Percentiles rank a stretch among this genome's conserved stretches.
These are phyloP conservation scores for Anastrepha ludens DNA, from an alignment of 1,140 invertebrate species.

Conservation along the genomic window DNA sequence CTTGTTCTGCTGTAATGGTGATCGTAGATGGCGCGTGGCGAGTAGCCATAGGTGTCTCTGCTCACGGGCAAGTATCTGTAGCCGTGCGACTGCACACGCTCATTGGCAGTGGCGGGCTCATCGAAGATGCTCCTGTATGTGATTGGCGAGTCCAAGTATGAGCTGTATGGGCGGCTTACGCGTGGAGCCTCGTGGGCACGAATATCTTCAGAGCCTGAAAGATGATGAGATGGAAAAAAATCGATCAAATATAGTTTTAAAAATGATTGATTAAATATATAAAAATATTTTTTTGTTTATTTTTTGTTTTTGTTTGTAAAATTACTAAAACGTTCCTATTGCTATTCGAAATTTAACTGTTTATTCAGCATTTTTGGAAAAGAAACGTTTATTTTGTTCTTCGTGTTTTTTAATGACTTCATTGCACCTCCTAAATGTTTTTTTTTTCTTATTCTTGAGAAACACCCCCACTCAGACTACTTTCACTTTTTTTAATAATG, in stretches of 20 bases:
- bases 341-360: too few relatives aligned
- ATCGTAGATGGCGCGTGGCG: conserved; percentile 88
- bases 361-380: too few relatives aligned
- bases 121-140: conserved; percentile 87
- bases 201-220: conserved; percentile 89
- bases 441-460: too few relatives aligned
- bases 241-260: neutral
- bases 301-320: too few relatives aligned
- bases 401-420: too few relatives aligned
- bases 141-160: conserved; percentile 79
- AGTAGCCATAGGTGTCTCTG: conserved; percentile 90
- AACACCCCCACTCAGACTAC: too few relatives aligned
- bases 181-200: conserved; percentile 83
- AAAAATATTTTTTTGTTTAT: neutral
- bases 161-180: conserved; percentile 74
- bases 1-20: conserved; percentile 91
- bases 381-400: too few relatives aligned
- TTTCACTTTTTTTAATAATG: too few relatives aligned
- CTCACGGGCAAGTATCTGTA: conserved; percentile 92
- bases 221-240: conserved; percentile 36
- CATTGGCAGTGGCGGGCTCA: conserved; percentile 84
- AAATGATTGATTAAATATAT: neutral
- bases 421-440: too few relatives aligned
- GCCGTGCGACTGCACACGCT: conserved; percentile 88
- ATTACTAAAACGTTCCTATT: too few relatives aligned